Evolutionary conservation across 2,888 invertebrate species (phyloP), one percentile per base, ranked within the genome.

Genomic region (Rhorus exstirpatorius): DNA sequence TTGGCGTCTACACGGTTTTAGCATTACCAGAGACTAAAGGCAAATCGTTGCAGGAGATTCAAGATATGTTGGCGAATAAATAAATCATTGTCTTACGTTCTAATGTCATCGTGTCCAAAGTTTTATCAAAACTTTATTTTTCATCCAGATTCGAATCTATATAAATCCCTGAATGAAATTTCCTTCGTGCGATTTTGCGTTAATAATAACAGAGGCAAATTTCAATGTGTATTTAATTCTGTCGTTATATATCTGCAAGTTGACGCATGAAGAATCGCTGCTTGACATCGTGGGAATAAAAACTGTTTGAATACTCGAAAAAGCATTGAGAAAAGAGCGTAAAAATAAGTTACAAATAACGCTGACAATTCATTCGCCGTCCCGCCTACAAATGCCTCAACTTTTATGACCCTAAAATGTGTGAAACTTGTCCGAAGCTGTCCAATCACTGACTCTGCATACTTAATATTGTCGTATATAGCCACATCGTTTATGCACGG

Each of bases 1-100:
- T 84, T 10, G 65, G 84, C 0, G 0, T 86, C 0, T 88, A 85
- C 31, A 75, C 86, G 4, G 3, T 86, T 0, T 6, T 75, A 0
- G 41, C 31, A 1, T 35, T 91, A 31, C 90, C 90, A 0, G 92
- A 92, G 75, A 92, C 92, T 0, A 92, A 91, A 71, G 90, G 90
- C 1, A 88, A 91, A 71, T 84, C 90, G 0, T 81, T 92, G 19
- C 89, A 89, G 35, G 88, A 91, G 49, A 91, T 92, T 38, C 92
- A 92, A 68, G 83, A 87, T 4, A 84, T 88, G 67, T 51, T 92
- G 12, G 72, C 58, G 17, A 76, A 49, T 17, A 84, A 68, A 41
- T 84, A 68, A 75, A 77, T 78, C 46, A 60, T 31, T 55, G 8
- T 14, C 10, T 10, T 4, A 14, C 26, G 31, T 19, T 14, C 4